phyloP scores from a whole-genome alignment of 2,797 vertebrate species.

The Enteromius trimaculatus region DNA sequence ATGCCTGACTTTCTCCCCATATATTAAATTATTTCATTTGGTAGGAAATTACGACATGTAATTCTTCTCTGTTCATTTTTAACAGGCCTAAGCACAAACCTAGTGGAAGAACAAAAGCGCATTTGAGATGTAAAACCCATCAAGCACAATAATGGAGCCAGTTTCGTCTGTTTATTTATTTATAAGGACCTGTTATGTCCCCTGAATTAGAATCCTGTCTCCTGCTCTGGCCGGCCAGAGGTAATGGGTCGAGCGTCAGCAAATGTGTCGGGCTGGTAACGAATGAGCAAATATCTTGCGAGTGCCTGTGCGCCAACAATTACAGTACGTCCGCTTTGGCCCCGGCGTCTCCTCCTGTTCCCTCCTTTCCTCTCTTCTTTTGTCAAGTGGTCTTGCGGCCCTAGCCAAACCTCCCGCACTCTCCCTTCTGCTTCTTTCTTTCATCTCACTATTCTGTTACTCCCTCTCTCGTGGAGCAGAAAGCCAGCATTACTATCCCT shows the following conservation, averaged over 20 bases:
- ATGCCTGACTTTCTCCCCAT: slow-evolving; percentile 56
- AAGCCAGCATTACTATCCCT: slow-evolving; percentile 69
- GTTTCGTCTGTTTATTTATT: slow-evolving; percentile 64
- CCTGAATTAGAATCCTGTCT: slow-evolving; percentile 71
- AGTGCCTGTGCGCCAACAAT: slow-evolving; percentile 53
- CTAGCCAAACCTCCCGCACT: not conserved
- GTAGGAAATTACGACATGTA: slow-evolving; percentile 41
- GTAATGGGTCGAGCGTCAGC: slow-evolving; percentile 66
- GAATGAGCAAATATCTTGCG: slow-evolving; percentile 71
- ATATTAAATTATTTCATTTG: slow-evolving; percentile 63
- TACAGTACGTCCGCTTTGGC: slow-evolving; percentile 49
- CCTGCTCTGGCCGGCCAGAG: slow-evolving; percentile 59
- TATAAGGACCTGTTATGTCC: slow-evolving; percentile 66
- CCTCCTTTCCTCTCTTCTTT: slow-evolving; percentile 54
- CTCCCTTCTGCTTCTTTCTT: slow-evolving; percentile 20
- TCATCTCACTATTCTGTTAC: slow-evolving; percentile 49
- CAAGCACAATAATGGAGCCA: slow-evolving; percentile 56
- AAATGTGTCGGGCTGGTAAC: slow-evolving; percentile 68
- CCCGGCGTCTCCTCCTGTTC: slow-evolving; percentile 47
- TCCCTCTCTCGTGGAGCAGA: slow-evolving; percentile 51
- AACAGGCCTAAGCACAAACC: slow-evolving; percentile 1
- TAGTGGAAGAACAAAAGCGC: slow-evolving; percentile 11
- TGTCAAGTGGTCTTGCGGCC: slow-evolving; percentile 34
- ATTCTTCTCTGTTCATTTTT: slow-evolving; percentile 3
- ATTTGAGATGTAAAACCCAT: slow-evolving; percentile 47